Base-by-base conservation (phyloP, 2,797 vertebrate species). In the Ibycter americanus region DNA sequence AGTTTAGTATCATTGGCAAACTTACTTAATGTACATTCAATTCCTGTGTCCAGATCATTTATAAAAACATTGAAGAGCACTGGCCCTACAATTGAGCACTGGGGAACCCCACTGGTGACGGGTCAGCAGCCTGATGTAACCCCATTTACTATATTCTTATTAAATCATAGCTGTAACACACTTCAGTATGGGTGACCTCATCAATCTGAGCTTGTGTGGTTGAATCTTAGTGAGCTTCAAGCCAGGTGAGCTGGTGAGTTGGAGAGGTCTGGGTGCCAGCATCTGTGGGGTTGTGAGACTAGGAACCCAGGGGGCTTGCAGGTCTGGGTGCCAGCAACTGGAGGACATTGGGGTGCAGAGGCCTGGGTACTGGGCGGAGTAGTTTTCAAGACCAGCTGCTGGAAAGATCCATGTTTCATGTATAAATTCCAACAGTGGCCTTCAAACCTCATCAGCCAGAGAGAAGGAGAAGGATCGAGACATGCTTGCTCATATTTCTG, bases 381-480 rank as follows among this genome's bases (percentile, higher is more conserved):
- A n/a, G 58, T 19, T 77, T 11, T 47, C 46, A 21, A 25, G 34
- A 55, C 7, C 38, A 66, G 19, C 22, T 83, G 31, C 34, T 66
- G 23, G 59, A 55, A 71, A 66, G 34, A 42, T 23, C 16, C 8
- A 18, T 6, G 32, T 36, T 77, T 65, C 18, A 19, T 20, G 8
- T 44, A 13, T 20, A 14, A 51, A 44, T 62, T 61, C 42, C 55
- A 84, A 51, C 5, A 29, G 29, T 23, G 9, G 32, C 8, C 34
- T 61, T 83, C 66, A 56, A 27, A 49, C 12, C n/a, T 63, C 13
- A 49, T 47, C 34, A 32, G 11, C 22, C 34, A 46, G 38, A 47
- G 8, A 32, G 7, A 11, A 46, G 36, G 7, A 52, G 15, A 1
- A 0, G 29, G 51, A 65, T 22, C 1, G 1, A 59, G 46, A 59